Conservation (phyloP, 1,140 invertebrate genomes). For the Lysiphlebus fabarum region DNA sequence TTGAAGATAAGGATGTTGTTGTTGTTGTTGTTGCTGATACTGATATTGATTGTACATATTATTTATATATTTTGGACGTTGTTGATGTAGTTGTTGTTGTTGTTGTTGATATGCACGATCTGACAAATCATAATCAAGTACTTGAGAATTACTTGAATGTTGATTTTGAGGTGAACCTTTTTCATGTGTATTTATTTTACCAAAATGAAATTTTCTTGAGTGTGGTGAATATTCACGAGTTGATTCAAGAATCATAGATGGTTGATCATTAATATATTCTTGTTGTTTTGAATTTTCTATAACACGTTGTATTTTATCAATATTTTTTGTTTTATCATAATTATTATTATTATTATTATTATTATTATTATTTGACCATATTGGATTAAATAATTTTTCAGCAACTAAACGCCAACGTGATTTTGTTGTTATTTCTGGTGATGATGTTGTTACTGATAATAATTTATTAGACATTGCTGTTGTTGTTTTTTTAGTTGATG, state of each 20-base stretch:
- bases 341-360: too few species aligned
- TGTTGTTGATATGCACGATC: conserved; percentile 6
- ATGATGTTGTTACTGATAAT: conserved; percentile 20
- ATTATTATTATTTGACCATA: conserved; percentile 26
- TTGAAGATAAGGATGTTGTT: conserved; percentile 15
- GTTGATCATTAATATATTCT: conserved; percentile 31
- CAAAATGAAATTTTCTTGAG: conserved; percentile 37
- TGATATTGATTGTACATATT: conserved; percentile 24
- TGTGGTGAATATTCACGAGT: conserved; percentile 33
- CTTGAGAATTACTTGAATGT: conserved; percentile 9
- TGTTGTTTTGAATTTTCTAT: conserved; percentile 28
- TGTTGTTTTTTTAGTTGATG: neutral
- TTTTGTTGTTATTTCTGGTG: conserved; percentile 27
- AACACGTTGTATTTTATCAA: conserved; percentile 21
- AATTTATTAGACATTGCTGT: neutral
- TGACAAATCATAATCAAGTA: conserved; percentile 22
- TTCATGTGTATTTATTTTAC: conserved; percentile 42
- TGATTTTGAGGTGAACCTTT: conserved; percentile 26
- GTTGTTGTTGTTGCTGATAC: neutral
- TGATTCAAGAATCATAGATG: conserved; percentile 29
- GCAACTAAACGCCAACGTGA: conserved; percentile 38
- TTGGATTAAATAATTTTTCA: conserved; percentile 35
- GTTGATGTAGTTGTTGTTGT: conserved; percentile 3
- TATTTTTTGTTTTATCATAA: conserved; percentile 13
- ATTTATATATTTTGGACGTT: conserved; percentile 5